phyloP scores from a whole-genome alignment of 1,140 invertebrate species.

The Brachionus manjavacas region DNA sequence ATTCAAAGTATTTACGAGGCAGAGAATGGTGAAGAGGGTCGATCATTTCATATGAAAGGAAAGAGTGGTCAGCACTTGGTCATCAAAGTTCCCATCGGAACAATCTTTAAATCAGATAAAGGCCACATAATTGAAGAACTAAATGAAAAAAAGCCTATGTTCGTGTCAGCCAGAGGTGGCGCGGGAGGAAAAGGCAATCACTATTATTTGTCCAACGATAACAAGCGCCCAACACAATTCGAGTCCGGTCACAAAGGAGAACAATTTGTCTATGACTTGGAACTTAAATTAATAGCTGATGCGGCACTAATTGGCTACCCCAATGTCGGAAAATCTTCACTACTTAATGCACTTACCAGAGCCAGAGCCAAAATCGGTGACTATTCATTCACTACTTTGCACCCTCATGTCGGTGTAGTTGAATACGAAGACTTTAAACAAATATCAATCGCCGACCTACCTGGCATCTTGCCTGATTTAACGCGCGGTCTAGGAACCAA shows the following conservation, averaged over 20 bases:
- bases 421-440: slow-evolving; percentile 74
- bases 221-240: slow-evolving; percentile 76
- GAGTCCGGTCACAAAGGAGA: slow-evolving; percentile 85
- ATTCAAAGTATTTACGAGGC: slow-evolving; percentile 32
- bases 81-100: slow-evolving; percentile 71
- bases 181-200: slow-evolving; percentile 85
- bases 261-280: slow-evolving; percentile 63
- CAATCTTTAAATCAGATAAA: slow-evolving; percentile 65
- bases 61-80: slow-evolving; percentile 11
- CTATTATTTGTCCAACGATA: slow-evolving; percentile 76
- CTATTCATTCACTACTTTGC: slow-evolving; percentile 92
- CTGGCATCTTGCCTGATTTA: slow-evolving; percentile 34
- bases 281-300: slow-evolving; percentile 87
- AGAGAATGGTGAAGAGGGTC: slow-evolving; percentile 27
- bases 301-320: slow-evolving; percentile 88
- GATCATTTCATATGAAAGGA: slow-evolving; percentile 17
- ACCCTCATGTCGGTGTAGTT: slow-evolving; percentile 84
- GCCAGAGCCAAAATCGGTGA: slow-evolving; percentile 87
- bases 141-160: slow-evolving; percentile 68
- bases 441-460: slow-evolving; percentile 39
- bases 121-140: slow-evolving; percentile 70
- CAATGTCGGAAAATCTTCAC: slow-evolving; percentile 91
- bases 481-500: slow-evolving; percentile 26
- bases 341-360: slow-evolving; percentile 79
- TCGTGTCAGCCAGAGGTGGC: slow-evolving; percentile 86